Evolutionary conservation across 1,140 invertebrate species (phyloP).

Genomic region (Drosophila kohkoa): DNA sequence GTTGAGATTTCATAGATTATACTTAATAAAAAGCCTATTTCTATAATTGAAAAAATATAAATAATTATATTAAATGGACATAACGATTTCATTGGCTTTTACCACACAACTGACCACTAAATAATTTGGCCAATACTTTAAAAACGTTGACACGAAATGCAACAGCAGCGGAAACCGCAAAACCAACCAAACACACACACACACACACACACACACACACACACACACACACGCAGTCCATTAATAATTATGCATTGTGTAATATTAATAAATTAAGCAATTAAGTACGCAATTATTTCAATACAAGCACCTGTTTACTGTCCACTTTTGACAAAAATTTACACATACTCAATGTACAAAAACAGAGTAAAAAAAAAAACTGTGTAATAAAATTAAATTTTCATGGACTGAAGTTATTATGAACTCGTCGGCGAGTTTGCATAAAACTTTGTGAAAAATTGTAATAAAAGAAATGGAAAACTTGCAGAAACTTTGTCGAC

Average conservation of each 20-base stretch:
- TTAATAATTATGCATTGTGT: constrained; percentile 62
- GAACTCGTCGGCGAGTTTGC: constrained; percentile 38
- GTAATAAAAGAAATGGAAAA: constrained; percentile 13
- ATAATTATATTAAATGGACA: background rate
- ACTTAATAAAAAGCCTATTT: background rate
- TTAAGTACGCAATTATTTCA: constrained; percentile 73
- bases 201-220: constrained; percentile 37
- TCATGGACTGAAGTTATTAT: constrained; percentile 66
- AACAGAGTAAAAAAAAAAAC: background rate
- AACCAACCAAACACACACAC: constrained; percentile 17
- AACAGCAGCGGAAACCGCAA: constrained; percentile 26
- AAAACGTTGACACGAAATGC: constrained; percentile 6
- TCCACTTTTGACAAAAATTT: constrained; percentile 51
- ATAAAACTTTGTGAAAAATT: constrained; percentile 33
- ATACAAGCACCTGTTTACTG: constrained; percentile 58
- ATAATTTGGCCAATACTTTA: constrained; percentile 15
- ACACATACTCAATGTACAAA: constrained; percentile 17
- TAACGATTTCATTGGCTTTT: background rate
- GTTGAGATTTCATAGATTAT: background rate
- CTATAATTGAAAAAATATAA: background rate
- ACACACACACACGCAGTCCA: background rate
- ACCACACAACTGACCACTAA: constrained; percentile 18
- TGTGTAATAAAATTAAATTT: constrained; percentile 59
- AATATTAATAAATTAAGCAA: constrained; percentile 81
- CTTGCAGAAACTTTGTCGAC: constrained; percentile 36